Conservation (phyloP, 2,888 invertebrate species). For the Rhamnusium bicolor region DNA sequence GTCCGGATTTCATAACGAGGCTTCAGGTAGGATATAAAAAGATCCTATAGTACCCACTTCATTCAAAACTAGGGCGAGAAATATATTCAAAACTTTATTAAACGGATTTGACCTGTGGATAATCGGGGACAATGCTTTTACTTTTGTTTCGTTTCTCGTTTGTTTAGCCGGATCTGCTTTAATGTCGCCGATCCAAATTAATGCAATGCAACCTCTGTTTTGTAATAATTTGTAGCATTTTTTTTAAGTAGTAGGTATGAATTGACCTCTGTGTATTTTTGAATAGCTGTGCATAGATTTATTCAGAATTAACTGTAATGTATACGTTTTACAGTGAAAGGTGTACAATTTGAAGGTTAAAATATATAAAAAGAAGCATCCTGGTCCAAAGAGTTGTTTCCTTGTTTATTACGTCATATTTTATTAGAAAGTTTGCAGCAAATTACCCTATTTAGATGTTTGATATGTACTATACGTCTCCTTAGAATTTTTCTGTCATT, state of each 20-base stretch:
- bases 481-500: background rate
- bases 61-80: conserved; percentile 50
- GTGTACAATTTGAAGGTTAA: conserved; percentile 62
- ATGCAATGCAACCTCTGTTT: conserved; percentile 12
- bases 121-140: conserved; percentile 65
- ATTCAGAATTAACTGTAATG: conserved; percentile 28
- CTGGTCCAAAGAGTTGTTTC: conserved; percentile 57
- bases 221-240: conserved; percentile 7
- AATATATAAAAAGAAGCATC: conserved; percentile 63
- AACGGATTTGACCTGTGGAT: conserved; percentile 64
- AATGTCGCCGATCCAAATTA: conserved; percentile 19
- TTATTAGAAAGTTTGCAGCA: conserved; percentile 36
- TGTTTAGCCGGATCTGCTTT: conserved; percentile 48
- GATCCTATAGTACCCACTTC: conserved; percentile 35
- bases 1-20: conserved; percentile 68
- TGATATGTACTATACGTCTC: background rate
- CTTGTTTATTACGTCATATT: conserved; percentile 50
- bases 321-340: conserved; percentile 56
- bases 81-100: conserved; percentile 53
- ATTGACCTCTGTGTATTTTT: conserved; percentile 28
- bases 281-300: conserved; percentile 25
- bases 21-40: conserved; percentile 65
- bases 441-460: conserved; percentile 17
- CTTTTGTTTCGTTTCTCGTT: conserved; percentile 57
- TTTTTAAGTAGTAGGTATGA: conserved; percentile 12